A percentile compares a stretch with the other conserved stretches of the same genome.
Conservation (phyloP, 53 echinoderm and acorn worm genomes). For the Astropecten irregularis region DNA sequence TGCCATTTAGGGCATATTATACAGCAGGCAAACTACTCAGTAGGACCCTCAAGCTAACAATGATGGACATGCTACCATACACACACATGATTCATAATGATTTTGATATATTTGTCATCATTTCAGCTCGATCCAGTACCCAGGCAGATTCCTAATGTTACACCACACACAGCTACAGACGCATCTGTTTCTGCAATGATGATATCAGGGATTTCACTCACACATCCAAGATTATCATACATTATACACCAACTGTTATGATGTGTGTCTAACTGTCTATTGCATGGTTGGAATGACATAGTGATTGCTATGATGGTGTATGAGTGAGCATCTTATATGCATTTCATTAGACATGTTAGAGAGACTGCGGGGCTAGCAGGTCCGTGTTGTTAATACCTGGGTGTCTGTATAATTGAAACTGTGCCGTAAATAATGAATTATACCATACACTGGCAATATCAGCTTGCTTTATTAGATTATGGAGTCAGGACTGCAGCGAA, state of each 20-base stretch:
- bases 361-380: background rate
- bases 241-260: background rate
- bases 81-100: too few species aligned
- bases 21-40: too few species aligned
- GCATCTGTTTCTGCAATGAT: slow-evolving; percentile 21
- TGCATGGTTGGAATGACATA: background rate
- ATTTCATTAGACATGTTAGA: background rate
- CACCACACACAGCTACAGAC: too few species aligned
- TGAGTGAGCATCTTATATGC: background rate
- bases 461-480: slow-evolving; percentile 10
- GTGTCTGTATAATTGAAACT: slow-evolving; percentile 47
- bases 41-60: too few species aligned
- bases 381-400: background rate
- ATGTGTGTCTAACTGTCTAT: background rate
- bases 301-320: background rate
- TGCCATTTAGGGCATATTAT: too few species aligned
- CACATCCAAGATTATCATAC: slow-evolving; percentile 33
- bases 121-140: too few species aligned
- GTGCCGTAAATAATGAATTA: slow-evolving; percentile 14
- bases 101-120: too few species aligned
- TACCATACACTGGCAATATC: background rate
- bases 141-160: too few species aligned
- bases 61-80: too few species aligned
- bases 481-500: background rate
- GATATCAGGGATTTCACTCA: background rate